Evolutionary conservation across 2,113 vertebrate genomes (phyloP).

Genomic region (Alaudala cheleensis): DNA sequence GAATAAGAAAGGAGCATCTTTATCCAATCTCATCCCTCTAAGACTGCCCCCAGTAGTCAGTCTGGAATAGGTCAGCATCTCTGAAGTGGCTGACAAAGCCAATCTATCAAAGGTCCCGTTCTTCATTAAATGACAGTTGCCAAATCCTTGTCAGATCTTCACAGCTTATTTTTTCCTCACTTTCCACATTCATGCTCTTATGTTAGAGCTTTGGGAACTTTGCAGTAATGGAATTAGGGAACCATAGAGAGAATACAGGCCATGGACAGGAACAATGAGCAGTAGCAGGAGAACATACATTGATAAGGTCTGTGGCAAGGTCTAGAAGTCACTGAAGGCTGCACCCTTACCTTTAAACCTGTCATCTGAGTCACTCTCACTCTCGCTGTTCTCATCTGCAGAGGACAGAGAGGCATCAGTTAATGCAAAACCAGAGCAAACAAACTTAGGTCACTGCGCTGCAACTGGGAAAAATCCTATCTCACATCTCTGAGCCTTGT

Average conservation of each 20-base stretch:
- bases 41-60: constrained; percentile 5
- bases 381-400: constrained; percentile 98
- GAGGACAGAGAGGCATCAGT: constrained; percentile 58
- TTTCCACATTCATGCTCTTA: neutral
- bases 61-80: constrained; percentile 34
- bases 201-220: neutral
- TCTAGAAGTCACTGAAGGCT: neutral
- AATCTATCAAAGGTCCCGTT: constrained; percentile 29
- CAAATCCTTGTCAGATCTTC: constrained; percentile 23
- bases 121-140: constrained; percentile 11
- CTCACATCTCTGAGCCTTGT: neutral
- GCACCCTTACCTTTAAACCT: constrained; percentile 94
- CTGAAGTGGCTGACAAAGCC: constrained; percentile 19
- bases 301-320: neutral
- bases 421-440: constrained; percentile 48
- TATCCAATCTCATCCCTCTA: neutral
- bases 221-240: neutral
- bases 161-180: constrained; percentile 7
- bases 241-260: neutral
- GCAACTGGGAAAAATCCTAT: neutral
- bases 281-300: neutral
- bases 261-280: neutral
- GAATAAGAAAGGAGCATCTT: neutral
- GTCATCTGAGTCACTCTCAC: constrained; percentile 98
- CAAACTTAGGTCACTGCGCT: neutral